Base-by-base conservation (phyloP, 2,888 invertebrate species). In the Diloba caeruleocephala region DNA sequence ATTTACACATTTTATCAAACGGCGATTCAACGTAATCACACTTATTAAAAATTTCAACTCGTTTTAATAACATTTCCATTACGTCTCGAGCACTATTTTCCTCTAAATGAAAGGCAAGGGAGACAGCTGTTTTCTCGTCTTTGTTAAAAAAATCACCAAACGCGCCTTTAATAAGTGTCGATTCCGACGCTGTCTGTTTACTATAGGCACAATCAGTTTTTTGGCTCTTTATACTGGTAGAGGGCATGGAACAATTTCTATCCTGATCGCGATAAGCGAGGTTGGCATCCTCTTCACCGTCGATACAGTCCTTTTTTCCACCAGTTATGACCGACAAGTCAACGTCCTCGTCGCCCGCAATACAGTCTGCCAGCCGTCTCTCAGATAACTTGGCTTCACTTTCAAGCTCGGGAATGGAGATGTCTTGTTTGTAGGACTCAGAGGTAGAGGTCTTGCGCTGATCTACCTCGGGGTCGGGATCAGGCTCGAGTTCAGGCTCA, bases 61-160 rank as follows among this genome's bases (percentile, higher is more conserved):
- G 67, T 17, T 80, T 80, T 17, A 85, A 48, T 44, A 82, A 60
- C 70, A 79, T 75, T 48, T 84, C 81, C 66, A 80, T 74, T 12
- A 80, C 74, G 45, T 84, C 81, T 13, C 76, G 74, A 53, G 78
- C 78, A 55, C 74, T 81, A 52, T 64, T 79, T 44, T 81, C 80
- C 54, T 82, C 82, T 1, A 69, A 49, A 45, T 62, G 56, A 53
- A 63, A 53, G 28, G 34, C 28, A 38, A 52, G 33, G 42, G 50
- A 43, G 12, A 32, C 48, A 8, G 39, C 29, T 0, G 39, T 45
- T 43, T 12, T 46, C 36, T 52, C 57, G 2, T 49, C 37, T 1
- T 39, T 34, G 10, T 31, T 37, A 34, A 34, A 55, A 39, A 15
- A 39, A 28, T 55, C 61, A 15, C 32, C 36, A 39, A 15, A 39